Evolutionary conservation across 1,140 invertebrate genomes (phyloP).

Genomic region (Heliconius congener): DNA sequence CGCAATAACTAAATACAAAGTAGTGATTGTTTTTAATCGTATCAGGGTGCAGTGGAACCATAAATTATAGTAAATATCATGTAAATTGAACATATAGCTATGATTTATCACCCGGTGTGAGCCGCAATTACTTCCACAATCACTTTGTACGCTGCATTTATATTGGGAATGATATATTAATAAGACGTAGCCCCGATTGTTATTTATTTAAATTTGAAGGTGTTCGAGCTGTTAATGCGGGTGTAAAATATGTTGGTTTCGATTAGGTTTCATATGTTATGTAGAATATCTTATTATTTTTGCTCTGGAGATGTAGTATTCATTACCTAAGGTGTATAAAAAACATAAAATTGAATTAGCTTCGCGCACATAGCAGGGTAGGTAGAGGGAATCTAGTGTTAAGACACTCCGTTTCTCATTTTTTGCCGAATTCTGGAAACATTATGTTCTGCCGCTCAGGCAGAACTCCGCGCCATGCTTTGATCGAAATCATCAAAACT

Average conservation of each 20-base stretch:
- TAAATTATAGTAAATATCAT: conserved; percentile 18
- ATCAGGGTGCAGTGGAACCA: conserved; percentile 12
- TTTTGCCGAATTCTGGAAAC: no score
- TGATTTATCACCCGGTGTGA: conserved; percentile 15
- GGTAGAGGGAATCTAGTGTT: no score
- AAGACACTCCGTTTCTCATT: no score
- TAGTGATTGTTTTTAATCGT: conserved; percentile 18
- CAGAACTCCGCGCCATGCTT: no score
- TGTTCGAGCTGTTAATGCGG: not conserved
- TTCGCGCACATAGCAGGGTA: no score
- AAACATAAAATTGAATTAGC: no score
- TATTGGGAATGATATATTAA: conserved; percentile 22
- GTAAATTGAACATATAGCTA: conserved; percentile 17
- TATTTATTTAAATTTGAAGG: conserved; percentile 17
- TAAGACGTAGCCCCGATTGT: conserved; percentile 4
- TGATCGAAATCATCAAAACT: no score
- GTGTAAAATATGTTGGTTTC: conserved; percentile 3
- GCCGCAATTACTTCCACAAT: conserved; percentile 18
- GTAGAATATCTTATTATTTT: no score
- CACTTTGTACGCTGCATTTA: conserved; percentile 16
- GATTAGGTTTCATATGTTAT: not conserved
- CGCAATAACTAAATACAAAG: conserved; percentile 13
- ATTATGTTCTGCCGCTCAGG: no score
- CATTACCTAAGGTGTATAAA: no score
- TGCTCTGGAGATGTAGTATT: no score